A percentile compares a stretch with the other conserved stretches of the same genome.
Evolutionary conservation across 2,113 vertebrate species (phyloP).

Genomic region (Kobus ellipsiprymnus): DNA sequence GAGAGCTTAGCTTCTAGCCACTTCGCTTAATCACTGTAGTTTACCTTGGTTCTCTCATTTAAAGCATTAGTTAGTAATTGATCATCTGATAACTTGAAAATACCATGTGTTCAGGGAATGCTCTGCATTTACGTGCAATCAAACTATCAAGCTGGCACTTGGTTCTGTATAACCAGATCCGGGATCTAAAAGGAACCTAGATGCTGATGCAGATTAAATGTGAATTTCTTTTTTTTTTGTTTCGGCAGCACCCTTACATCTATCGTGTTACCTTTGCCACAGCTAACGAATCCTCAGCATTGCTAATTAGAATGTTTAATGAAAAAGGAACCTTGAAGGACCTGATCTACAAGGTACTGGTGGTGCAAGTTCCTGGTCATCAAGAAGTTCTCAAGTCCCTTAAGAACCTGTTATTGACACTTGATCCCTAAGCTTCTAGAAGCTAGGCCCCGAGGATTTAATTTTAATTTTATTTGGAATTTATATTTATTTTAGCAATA

Average conservation of each 20-base stretch:
- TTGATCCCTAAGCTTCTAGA: background rate
- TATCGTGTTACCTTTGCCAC: conserved; percentile 91
- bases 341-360: conserved; percentile 94
- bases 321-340: conserved; percentile 96
- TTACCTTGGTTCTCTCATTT: background rate
- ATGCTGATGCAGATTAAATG: background rate
- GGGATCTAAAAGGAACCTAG: background rate
- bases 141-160: background rate
- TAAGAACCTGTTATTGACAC: background rate
- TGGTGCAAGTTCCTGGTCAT: background rate
- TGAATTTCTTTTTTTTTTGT: conserved; percentile 55
- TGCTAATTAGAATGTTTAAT: conserved; percentile 92
- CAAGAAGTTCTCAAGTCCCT: background rate
- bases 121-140: background rate
- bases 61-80: background rate
- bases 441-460: background rate
- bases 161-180: background rate
- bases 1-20: background rate
- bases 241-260: conserved; percentile 89
- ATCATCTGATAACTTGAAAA: background rate
- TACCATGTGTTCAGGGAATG: background rate
- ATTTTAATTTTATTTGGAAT: background rate
- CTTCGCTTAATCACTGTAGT: background rate
- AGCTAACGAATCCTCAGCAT: conserved; percentile 91
- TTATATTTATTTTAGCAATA: conserved; percentile 12